These are phyloP conservation scores for Drosophila funebris DNA, from an alignment of 1,140 invertebrate species.

Conservation along the genomic window DNA sequence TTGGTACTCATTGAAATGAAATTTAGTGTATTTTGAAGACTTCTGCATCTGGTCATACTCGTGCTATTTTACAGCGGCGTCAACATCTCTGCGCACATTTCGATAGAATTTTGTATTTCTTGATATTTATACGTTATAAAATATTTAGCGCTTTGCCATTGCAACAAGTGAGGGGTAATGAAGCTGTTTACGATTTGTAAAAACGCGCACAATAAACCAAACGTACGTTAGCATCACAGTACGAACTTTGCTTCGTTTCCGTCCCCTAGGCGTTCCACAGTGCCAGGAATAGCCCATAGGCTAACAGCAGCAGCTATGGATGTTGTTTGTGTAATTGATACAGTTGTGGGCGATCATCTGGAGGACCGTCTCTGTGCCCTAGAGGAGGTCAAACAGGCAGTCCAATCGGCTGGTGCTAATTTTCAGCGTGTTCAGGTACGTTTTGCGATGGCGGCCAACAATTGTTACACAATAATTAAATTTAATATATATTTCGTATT, in stretches of 20 bases:
- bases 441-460: constrained; percentile 36
- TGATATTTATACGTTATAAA: constrained; percentile 51
- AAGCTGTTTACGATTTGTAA: constrained; percentile 50
- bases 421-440: constrained; percentile 92
- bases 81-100: constrained; percentile 59
- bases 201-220: constrained; percentile 29
- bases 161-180: constrained; percentile 67
- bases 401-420: constrained; percentile 90
- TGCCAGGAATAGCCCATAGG: constrained; percentile 59
- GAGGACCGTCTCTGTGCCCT: constrained; percentile 90
- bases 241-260: constrained; percentile 26
- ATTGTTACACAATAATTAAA: constrained; percentile 56
- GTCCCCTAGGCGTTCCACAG: constrained; percentile 40
- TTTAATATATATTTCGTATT: constrained; percentile 9
- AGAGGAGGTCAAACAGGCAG: constrained; percentile 93
- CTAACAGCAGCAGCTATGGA: constrained; percentile 88
- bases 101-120: constrained; percentile 55
- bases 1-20: background rate
- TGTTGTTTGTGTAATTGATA: constrained; percentile 95
- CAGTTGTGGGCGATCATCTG: constrained; percentile 89
- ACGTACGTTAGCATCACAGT: constrained; percentile 26
- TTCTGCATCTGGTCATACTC: constrained; percentile 21
- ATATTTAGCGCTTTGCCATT: constrained; percentile 63
- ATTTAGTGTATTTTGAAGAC: constrained; percentile 1
- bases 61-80: constrained; percentile 44